These are phyloP conservation scores for Scolanthus callimorphus DNA, from an alignment of 92 coral and sea anemone genomes.

Conservation along the genomic window DNA sequence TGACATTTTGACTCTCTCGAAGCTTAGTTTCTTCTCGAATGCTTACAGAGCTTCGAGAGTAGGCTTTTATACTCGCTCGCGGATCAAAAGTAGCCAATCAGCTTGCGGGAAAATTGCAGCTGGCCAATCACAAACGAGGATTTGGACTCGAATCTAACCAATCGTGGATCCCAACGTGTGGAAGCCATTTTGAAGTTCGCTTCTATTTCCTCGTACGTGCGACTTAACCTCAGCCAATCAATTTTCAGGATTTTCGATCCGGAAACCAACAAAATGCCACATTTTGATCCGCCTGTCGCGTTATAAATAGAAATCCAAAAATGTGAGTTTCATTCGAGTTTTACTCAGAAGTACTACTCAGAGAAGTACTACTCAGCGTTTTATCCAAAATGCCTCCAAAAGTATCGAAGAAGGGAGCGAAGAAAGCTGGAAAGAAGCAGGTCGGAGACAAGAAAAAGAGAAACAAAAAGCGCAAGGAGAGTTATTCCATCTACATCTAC, in stretches of 20 bases:
- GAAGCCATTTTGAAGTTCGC: background rate
- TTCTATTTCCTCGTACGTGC: constrained; percentile 13
- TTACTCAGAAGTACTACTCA: no score
- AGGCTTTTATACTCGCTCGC: constrained; percentile 1
- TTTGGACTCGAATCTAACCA: no score
- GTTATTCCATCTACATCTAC: constrained; percentile 95
- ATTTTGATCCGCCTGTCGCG: constrained; percentile 24
- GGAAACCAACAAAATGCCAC: constrained; percentile 11
- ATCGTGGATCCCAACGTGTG: no score
- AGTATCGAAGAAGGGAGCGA: constrained; percentile 14
- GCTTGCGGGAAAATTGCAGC: background rate
- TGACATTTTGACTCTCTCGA: constrained; percentile 18
- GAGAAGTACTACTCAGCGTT: no score
- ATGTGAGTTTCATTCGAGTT: no score
- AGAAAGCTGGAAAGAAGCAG: constrained; percentile 24
- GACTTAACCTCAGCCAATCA: background rate
- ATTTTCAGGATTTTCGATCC: background rate
- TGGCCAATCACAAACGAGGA: background rate
- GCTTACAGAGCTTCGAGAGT: background rate
- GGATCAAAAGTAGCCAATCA: constrained; percentile 44
- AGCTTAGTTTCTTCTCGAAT: background rate
- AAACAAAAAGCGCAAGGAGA: constrained; percentile 67
- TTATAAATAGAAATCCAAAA: constrained; percentile 33
- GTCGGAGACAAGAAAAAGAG: constrained; percentile 12
- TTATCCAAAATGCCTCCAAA: constrained; percentile 25